These are phyloP conservation scores for Phyllopteryx taeniolatus DNA, from an alignment of 2,113 vertebrate genomes.

Conservation along the genomic window DNA sequence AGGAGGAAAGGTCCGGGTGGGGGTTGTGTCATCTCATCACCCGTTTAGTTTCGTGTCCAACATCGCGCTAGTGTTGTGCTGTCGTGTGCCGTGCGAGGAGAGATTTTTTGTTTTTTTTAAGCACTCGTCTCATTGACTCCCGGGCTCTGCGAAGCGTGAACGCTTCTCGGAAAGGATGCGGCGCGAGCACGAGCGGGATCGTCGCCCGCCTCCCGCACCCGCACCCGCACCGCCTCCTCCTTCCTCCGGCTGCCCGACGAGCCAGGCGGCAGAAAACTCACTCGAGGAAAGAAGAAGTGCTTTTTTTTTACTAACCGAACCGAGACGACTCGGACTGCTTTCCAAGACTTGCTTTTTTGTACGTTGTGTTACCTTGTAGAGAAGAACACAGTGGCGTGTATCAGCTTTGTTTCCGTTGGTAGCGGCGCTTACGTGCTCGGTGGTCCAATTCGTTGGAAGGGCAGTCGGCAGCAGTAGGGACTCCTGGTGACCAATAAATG, in stretches of 20 bases:
- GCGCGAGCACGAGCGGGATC: conserved; percentile 54
- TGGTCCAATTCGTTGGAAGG: conserved; percentile 58
- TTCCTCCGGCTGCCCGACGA: conserved; percentile 66
- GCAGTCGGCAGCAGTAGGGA: conserved; percentile 42
- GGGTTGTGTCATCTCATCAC: conserved; percentile 41
- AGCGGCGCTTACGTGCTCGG: conserved; percentile 57
- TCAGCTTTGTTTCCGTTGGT: conserved; percentile 67
- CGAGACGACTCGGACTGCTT: conserved; percentile 65
- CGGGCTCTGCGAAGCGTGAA: conserved; percentile 44
- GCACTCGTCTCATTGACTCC: conserved; percentile 42
- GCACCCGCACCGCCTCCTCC: conserved; percentile 57
- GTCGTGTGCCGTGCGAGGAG: conserved; percentile 65
- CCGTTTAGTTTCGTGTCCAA: conserved; percentile 34
- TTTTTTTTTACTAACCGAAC: conserved; percentile 44
- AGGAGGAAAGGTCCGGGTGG: conserved; percentile 6
- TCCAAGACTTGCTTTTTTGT: conserved; percentile 77
- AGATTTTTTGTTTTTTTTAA: conserved; percentile 46
- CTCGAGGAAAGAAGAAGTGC: conserved; percentile 44
- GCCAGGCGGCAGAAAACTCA: conserved; percentile 63
- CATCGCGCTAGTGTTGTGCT: conserved; percentile 63
- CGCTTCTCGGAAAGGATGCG: conserved; percentile 51
- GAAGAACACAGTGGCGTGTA: conserved; percentile 66
- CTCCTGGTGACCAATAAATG: conserved; percentile 77
- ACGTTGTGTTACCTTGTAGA: conserved; percentile 79
- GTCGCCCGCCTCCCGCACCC: conserved; percentile 58